phyloP scores from a whole-genome alignment of 1,140 invertebrate species.

The Drosophila parabipectinata region DNA sequence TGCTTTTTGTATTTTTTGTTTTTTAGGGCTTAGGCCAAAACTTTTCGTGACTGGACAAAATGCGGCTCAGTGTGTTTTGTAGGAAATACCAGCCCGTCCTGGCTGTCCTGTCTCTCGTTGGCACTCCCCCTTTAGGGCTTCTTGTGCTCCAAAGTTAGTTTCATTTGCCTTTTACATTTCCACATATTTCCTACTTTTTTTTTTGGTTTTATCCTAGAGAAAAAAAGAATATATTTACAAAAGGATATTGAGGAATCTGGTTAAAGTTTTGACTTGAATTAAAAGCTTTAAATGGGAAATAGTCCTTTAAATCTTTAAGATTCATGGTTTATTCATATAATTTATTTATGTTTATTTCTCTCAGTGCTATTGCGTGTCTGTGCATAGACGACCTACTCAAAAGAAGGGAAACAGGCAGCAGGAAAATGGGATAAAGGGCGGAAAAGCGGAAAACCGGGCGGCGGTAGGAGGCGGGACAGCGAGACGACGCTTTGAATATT shows the following conservation, averaged over 20 bases:
- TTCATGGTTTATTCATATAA: too few relatives aligned
- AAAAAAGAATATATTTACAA: not conserved
- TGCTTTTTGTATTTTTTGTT: slow-evolving; percentile 15
- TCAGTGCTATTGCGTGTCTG: slow-evolving; percentile 67
- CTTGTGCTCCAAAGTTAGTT: slow-evolving; percentile 54
- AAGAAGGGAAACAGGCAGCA: slow-evolving; percentile 18
- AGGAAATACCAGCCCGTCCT: slow-evolving; percentile 57
- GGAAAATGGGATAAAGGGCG: slow-evolving; percentile 19
- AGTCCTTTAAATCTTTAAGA: too few relatives aligned
- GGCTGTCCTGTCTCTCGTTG: slow-evolving; percentile 57
- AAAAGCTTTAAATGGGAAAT: too few relatives aligned
- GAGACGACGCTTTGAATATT: slow-evolving; percentile 77
- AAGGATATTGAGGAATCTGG: too few relatives aligned
- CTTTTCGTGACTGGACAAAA: slow-evolving; percentile 77
- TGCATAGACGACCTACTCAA: slow-evolving; percentile 75
- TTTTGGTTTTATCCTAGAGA: not conserved
- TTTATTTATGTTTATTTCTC: not conserved
- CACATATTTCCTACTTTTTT: slow-evolving; percentile 70
- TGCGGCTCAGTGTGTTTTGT: slow-evolving; percentile 50
- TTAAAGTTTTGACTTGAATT: too few relatives aligned
- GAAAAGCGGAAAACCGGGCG: not conserved
- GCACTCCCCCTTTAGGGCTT: slow-evolving; percentile 25
- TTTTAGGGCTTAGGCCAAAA: slow-evolving; percentile 54
- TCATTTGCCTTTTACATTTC: slow-evolving; percentile 82
- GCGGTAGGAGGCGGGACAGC: slow-evolving; percentile 6